Percentiles rank a stretch among this genome's conserved stretches.
Evolutionary conservation across 1,140 invertebrate genomes (phyloP).

Genomic region (Stenopsyche tienmushanensis): DNA sequence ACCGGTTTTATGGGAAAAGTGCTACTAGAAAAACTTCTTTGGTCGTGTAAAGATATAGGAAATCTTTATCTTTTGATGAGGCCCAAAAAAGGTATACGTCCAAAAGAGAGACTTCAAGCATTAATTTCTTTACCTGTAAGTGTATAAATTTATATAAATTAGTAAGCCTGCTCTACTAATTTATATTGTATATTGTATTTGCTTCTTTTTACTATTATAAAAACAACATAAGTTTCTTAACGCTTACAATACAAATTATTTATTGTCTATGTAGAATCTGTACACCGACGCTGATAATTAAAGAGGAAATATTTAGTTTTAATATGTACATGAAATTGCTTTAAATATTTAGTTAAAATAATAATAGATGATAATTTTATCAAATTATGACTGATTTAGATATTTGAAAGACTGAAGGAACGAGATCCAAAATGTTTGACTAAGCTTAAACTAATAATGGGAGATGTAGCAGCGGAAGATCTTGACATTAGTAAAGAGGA

Average conservation of each 20-base stretch:
- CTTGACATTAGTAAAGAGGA: constrained; percentile 58
- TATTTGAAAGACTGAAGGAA: constrained; percentile 59
- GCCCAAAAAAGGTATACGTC: constrained; percentile 55
- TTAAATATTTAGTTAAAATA: constrained; percentile 6
- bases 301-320: constrained; percentile 2
- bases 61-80: constrained; percentile 59
- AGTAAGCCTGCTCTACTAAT: too few relatives aligned
- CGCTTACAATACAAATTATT: too few relatives aligned
- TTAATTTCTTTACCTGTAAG: constrained; percentile 39
- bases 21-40: constrained; percentile 64
- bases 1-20: constrained; percentile 76
- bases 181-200: too few relatives aligned
- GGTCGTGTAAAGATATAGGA: constrained; percentile 59
- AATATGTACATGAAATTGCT: not conserved
- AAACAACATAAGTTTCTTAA: too few relatives aligned
- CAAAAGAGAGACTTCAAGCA: constrained; percentile 44
- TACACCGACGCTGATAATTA: too few relatives aligned
- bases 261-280: too few relatives aligned
- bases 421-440: constrained; percentile 54
- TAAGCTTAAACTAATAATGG: constrained; percentile 76
- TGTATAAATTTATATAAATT: not conserved
- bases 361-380: constrained; percentile 10
- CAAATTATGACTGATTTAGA: not conserved
- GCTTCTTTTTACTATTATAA: too few relatives aligned
- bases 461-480: constrained; percentile 61